Percentiles rank a stretch among this genome's conserved stretches.
phyloP scores from a whole-genome alignment of 2,113 vertebrate genomes.

The Prochilodus magdalenae region DNA sequence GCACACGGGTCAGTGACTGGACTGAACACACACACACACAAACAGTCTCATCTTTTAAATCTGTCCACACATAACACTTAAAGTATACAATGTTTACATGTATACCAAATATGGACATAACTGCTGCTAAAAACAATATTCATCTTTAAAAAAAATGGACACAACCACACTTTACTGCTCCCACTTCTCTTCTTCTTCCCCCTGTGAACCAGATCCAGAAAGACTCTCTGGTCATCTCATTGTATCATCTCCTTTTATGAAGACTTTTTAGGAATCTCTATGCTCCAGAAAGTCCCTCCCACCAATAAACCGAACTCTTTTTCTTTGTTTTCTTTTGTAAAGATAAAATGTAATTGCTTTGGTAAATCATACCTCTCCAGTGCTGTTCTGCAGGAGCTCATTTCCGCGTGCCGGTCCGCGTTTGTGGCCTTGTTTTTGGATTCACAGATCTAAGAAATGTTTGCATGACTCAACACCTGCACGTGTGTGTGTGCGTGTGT shows the following conservation, averaged over 20 bases:
- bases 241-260: constrained; percentile 55
- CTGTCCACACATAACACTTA: no score
- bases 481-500: constrained; percentile 31
- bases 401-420: constrained; percentile 39
- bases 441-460: constrained; percentile 47
- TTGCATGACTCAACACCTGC: constrained; percentile 59
- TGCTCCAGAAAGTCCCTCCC: no score
- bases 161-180: no score
- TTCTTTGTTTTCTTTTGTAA: constrained; percentile 28
- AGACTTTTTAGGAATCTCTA: constrained; percentile 42
- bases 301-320: constrained; percentile 46
- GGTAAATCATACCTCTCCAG: constrained; percentile 54
- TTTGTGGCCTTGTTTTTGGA: constrained; percentile 40
- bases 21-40: no score
- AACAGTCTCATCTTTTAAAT: no score
- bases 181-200: constrained; percentile 30
- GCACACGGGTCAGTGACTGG: no score
- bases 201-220: constrained; percentile 47
- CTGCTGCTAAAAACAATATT: no score
- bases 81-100: no score
- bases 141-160: no score
- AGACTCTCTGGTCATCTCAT: constrained; percentile 56
- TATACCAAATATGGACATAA: no score
- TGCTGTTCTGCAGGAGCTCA: constrained; percentile 44
- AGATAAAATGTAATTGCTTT: constrained; percentile 59